These are phyloP conservation scores for Channa argus DNA, from an alignment of 2,113 vertebrate genomes.

Conservation along the genomic window DNA sequence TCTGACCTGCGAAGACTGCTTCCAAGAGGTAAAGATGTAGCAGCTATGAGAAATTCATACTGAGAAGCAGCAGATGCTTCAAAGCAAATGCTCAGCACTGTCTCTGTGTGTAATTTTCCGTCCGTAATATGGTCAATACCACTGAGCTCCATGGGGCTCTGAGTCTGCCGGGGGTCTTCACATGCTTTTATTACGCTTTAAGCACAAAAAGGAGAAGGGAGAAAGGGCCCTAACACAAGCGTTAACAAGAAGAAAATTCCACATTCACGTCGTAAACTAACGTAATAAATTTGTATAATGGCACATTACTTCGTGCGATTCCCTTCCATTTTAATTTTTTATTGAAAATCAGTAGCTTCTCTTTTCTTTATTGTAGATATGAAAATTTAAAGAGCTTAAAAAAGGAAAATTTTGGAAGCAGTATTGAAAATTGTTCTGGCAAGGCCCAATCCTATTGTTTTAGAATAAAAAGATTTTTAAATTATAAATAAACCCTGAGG, in stretches of 20 bases:
- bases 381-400: background rate
- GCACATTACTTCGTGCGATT: conserved; percentile 4
- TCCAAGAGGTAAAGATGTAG: conserved; percentile 47
- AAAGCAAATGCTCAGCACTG: conserved; percentile 43
- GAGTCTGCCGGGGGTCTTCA: background rate
- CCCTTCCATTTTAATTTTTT: conserved; percentile 6
- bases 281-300: background rate
- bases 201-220: background rate
- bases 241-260: background rate
- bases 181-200: conserved; percentile 27
- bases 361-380: background rate
- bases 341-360: background rate
- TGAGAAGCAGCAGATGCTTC: conserved; percentile 48
- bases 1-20: conserved; percentile 46
- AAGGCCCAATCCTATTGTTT: background rate
- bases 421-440: background rate
- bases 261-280: background rate
- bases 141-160: conserved; percentile 19
- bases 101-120: conserved; percentile 10
- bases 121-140: conserved; percentile 41
- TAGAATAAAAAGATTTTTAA: conserved; percentile 28
- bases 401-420: background rate
- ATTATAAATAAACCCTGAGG: conserved; percentile 58
- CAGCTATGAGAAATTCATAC: conserved; percentile 46
- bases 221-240: conserved; percentile 4